Base-by-base conservation (phyloP, 2,797 vertebrate species). In the Platalea minor region DNA sequence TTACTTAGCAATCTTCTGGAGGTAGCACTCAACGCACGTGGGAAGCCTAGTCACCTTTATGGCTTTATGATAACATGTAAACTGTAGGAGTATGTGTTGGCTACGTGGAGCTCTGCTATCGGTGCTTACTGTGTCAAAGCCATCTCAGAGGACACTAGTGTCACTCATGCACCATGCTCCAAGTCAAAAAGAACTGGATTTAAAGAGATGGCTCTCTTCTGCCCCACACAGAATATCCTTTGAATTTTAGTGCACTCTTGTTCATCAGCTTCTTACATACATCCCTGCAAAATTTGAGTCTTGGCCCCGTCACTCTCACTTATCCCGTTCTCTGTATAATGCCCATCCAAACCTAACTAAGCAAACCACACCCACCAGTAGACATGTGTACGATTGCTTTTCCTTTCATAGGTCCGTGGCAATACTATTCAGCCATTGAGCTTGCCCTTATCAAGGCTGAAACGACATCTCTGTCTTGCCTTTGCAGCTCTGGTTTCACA, bases 331-430 rank as follows among this genome's bases (percentile, higher is more conserved):
- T 78, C 45, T 78, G 9, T 25, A 3, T 37, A 81, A 19, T 33
- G 33, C 12, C 41, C 2, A 1, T 81, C 80, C 17, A 68, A 46
- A 64, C 41, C 41, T 76, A 69, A 23, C 46, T 59, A 48, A 89
- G 54, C 8, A 84, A 84, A 14, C 25, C 2, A 3, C 1, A 3
- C 31, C 61, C 9, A 1, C 16, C 11, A 39, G 19, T 29, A 64
- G 37, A 33, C 16, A 21, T 3, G 0, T 3, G 0, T 41, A 4
- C 0, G 3, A 28, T 28, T 5, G 1, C 31, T 75, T 72, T 84
- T 86, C 25, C 11, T 78, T 78, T 60, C 41, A 3, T n/a, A 56
- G 51, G 13, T 43, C 33, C 3, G 0, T 20, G 43, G 12, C 4
- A 4, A n/a, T 45, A 20, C 17, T 43, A 25, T 10, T 83, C 35